Evolutionary conservation across 2,113 vertebrate genomes (phyloP).

Genomic region (Zosterops japonicus): DNA sequence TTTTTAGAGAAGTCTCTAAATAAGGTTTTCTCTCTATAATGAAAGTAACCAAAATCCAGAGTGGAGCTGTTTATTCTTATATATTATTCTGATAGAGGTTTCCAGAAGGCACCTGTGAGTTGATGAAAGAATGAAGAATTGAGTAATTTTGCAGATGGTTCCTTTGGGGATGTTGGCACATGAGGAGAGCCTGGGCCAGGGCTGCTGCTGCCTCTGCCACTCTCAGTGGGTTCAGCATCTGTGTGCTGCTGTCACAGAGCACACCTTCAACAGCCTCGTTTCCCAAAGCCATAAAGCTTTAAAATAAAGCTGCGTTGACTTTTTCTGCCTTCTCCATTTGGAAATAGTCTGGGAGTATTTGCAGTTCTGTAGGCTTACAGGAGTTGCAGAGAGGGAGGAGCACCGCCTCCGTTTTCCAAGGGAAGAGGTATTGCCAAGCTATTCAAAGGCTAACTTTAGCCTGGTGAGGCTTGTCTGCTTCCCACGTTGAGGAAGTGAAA

Average conservation of each 20-base stretch:
- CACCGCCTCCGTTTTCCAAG: neutral
- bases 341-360: neutral
- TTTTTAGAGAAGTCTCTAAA: neutral
- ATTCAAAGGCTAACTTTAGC: constrained; percentile 23
- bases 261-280: neutral
- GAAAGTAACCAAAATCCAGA: neutral
- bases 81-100: neutral
- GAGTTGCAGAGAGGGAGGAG: neutral
- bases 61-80: neutral
- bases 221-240: fast-evolving
- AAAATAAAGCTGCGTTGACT: neutral
- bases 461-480: neutral
- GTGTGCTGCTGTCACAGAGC: neutral
- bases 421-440: neutral
- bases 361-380: neutral
- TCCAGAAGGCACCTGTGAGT: neutral
- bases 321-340: neutral
- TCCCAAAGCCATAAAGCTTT: neutral
- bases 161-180: neutral
- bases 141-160: neutral
- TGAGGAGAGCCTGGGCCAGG: neutral
- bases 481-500: constrained; percentile 19
- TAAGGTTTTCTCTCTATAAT: neutral
- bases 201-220: neutral
- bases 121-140: neutral